Evolutionary conservation across 2,797 vertebrate species (phyloP).

Genomic region (Numenius phaeopus): DNA sequence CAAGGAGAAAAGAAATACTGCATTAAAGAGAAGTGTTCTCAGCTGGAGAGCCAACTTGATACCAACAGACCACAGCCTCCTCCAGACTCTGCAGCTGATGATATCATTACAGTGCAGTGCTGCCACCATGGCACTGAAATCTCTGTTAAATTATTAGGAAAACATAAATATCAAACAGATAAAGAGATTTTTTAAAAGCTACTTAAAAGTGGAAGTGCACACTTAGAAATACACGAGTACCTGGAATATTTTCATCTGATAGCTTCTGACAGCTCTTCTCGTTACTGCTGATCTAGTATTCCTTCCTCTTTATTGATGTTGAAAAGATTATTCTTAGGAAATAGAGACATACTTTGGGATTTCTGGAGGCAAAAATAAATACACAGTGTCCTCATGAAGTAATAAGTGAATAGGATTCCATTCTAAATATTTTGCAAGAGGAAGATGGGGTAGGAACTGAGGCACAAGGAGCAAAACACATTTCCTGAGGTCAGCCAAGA

Average conservation of each 20-base stretch:
- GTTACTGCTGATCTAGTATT: not conserved
- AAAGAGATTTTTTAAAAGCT: not conserved
- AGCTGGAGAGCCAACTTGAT: not conserved
- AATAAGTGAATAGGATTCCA: constrained; percentile 26
- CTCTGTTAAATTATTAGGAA: not conserved
- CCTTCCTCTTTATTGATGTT: not conserved
- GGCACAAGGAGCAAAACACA: not conserved
- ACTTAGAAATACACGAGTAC: not conserved
- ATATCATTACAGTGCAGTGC: not conserved
- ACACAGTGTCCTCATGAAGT: constrained; percentile 20
- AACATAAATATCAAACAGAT: not conserved
- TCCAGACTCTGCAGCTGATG: not conserved
- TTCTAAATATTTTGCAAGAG: constrained; percentile 46
- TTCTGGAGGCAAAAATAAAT: constrained; percentile 48
- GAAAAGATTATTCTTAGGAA: constrained; percentile 21
- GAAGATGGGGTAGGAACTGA: not conserved
- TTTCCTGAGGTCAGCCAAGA: not conserved
- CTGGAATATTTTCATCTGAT: not conserved
- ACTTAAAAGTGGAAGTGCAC: not conserved
- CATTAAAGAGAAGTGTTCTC: not conserved
- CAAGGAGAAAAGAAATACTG: not conserved
- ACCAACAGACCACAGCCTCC: not conserved
- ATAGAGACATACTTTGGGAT: constrained; percentile 24
- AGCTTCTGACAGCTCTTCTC: not conserved
- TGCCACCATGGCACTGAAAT: not conserved